Conservation (phyloP, 2,888 invertebrate species). For the Onchidella celtica region DNA sequence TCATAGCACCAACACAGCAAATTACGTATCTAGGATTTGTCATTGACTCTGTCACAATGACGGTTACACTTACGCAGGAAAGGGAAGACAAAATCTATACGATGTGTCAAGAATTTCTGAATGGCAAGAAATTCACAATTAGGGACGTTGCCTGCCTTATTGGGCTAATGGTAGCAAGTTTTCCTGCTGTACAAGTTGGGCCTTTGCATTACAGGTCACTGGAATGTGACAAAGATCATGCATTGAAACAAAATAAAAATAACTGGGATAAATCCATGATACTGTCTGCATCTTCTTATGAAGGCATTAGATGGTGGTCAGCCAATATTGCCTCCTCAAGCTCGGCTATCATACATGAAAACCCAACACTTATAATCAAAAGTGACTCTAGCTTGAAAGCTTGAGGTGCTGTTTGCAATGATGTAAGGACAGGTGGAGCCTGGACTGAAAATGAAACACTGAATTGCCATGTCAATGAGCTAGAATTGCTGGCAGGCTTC, state of each 20-base stretch:
- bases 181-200: background rate
- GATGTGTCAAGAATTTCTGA: too few species aligned
- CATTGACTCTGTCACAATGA: background rate
- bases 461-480: background rate
- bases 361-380: background rate
- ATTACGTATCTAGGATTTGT: background rate
- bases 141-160: background rate
- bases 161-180: background rate
- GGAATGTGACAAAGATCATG: background rate
- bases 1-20: background rate
- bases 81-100: background rate
- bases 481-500: background rate
- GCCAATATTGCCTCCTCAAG: background rate
- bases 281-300: background rate
- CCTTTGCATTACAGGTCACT: background rate
- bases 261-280: background rate
- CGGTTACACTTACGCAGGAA: background rate
- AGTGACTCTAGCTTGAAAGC: background rate
- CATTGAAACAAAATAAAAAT: background rate
- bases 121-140: background rate
- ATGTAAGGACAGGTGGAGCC: background rate
- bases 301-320: background rate
- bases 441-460: background rate
- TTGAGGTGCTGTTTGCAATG: background rate
- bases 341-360: background rate